A percentile compares a stretch with the other conserved stretches of the same genome.
These are phyloP conservation scores for Saccopteryx bilineata DNA, from an alignment of 2,113 vertebrate species.

Conservation along the genomic window DNA sequence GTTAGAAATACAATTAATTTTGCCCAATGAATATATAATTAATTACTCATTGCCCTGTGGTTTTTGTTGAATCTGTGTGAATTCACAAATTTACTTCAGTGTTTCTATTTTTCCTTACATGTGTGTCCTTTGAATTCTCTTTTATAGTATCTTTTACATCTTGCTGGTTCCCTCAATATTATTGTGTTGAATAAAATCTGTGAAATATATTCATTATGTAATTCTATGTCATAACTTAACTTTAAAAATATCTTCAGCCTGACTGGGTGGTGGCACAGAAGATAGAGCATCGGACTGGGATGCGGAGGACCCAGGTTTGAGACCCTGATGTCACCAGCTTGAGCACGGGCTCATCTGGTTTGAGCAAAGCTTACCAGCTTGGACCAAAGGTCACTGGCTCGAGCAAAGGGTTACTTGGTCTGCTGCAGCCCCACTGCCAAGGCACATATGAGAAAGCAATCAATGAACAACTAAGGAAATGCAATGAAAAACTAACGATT, in stretches of 20 bases:
- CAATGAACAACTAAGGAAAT: no score
- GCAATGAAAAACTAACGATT: no score
- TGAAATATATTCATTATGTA: background rate
- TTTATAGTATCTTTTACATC: background rate
- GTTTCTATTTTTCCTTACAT: background rate
- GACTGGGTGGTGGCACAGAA: no score
- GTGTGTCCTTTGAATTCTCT: background rate
- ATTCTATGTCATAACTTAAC: background rate
- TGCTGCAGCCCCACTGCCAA: no score
- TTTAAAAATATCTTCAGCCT: background rate
- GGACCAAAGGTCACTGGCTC: no score
- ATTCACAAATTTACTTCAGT: background rate
- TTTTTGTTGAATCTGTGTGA: background rate
- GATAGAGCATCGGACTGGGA: no score
- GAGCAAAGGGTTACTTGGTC: no score
- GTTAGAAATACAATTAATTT: slow-evolving; percentile 28
- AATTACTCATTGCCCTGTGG: background rate
- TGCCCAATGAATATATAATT: background rate
- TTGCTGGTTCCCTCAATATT: background rate
- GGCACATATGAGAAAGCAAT: no score
- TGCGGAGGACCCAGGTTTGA: no score
- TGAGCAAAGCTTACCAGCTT: no score
- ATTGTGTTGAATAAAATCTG: background rate
- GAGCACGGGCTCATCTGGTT: no score
- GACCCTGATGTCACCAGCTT: no score